Base-by-base conservation (phyloP, 2,888 invertebrate genomes). In the Dryomyza anilis region DNA sequence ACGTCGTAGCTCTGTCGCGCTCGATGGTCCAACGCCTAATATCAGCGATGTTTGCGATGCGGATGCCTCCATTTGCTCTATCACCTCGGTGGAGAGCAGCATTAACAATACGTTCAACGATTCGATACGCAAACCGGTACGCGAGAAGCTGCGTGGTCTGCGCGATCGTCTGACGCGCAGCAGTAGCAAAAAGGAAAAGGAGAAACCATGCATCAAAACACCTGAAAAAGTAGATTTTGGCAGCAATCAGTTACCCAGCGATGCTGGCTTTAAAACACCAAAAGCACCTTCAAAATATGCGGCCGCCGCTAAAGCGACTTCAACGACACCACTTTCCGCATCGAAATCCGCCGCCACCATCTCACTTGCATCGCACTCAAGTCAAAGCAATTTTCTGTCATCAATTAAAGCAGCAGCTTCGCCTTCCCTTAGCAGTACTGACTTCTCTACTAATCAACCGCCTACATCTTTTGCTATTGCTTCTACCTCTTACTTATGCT, bases 21-120 rank as follows among this genome's bases (percentile, higher is more conserved):
- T 69, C 1, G 71, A 72, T 39, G 65, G 67, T 5, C 43, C 63
- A 8, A 61, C 64, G 7, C 67, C 68, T 5, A 50, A 7, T 16
- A 58, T 53, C 21, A 48, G 43, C 14, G 21, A n/a, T 29, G 27
- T n/a, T 10, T 29, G 19, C 29, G 52, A 61, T 67, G 76, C 76
- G 29, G 78, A 83, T 71, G 78, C 79, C 59, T 83, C 83, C 7
- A 69, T 82, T 7, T 77, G 76, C 65, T 83, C 83, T 23, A 69
- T 80, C 65, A 76, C 78, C 46, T 82, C 82, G 6, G 74, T 81
- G 7, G 81, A 81, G 61, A 75, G 72, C 25, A 82, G 80, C 14
- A n/a, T n/a, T n/a, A n/a, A n/a, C n/a, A 83, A 80, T 10, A 82
- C 80, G 8, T 76, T 82, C 39, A 83, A 82, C 66, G 82, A 83